Conservation (phyloP, 2,113 vertebrate genomes). For the Perca fluviatilis region DNA sequence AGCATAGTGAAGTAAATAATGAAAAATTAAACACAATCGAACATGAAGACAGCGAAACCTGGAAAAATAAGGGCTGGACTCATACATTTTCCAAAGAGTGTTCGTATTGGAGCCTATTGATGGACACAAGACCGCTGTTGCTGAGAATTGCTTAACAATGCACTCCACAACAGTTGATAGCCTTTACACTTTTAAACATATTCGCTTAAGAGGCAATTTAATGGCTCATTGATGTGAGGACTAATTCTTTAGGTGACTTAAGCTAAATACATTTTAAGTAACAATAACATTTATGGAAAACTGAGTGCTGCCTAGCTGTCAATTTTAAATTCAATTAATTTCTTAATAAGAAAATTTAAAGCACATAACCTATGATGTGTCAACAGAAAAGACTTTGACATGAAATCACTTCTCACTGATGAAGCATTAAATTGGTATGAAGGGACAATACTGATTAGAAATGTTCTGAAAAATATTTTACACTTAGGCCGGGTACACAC, state of each 20-base stretch:
- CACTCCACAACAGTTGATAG: slow-evolving; percentile 13
- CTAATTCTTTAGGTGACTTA: slow-evolving; percentile 67
- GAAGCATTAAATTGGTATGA: slow-evolving; percentile 60
- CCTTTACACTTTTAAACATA: slow-evolving; percentile 51
- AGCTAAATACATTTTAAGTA: slow-evolving; percentile 72
- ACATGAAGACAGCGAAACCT: background rate
- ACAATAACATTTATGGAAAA: slow-evolving; percentile 68
- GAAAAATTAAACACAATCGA: background rate
- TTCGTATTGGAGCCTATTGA: slow-evolving; percentile 17
- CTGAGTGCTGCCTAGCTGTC: slow-evolving; percentile 3
- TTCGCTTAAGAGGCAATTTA: slow-evolving; percentile 81
- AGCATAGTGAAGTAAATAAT: background rate
- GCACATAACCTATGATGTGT: background rate
- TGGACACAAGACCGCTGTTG: background rate
- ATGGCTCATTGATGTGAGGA: slow-evolving; percentile 80
- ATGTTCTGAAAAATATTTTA: background rate
- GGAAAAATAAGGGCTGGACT: background rate
- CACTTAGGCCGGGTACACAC: background rate
- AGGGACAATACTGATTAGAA: slow-evolving; percentile 3
- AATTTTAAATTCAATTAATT: slow-evolving; percentile 59
- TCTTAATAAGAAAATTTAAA: slow-evolving; percentile 34
- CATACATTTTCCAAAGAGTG: background rate
- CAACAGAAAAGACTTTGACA: slow-evolving; percentile 17
- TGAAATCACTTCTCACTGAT: slow-evolving; percentile 33
- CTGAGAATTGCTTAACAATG: slow-evolving; percentile 34